These are phyloP conservation scores for Streblospio benedicti DNA, from an alignment of 1,140 invertebrate species.

Conservation along the genomic window DNA sequence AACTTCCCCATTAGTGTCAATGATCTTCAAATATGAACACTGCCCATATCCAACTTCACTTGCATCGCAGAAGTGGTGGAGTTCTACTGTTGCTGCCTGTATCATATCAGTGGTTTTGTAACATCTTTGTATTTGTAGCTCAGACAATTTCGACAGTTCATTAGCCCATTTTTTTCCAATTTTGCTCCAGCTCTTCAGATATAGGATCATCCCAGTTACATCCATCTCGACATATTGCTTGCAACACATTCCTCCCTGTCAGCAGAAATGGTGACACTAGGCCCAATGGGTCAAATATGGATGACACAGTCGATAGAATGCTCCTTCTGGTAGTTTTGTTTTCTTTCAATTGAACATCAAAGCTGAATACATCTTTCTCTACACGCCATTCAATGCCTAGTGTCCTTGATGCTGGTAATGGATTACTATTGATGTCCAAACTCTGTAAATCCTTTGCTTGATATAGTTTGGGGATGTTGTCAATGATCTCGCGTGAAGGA, in stretches of 20 bases:
- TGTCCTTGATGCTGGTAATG: slow-evolving; percentile 5
- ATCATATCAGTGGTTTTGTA: too few species aligned
- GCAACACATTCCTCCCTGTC: slow-evolving; percentile 8
- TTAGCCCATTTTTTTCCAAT: slow-evolving; percentile 18
- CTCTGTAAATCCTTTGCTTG: not conserved
- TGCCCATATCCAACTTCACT: not conserved
- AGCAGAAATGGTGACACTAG: slow-evolving; percentile 10
- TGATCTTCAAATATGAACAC: not conserved
- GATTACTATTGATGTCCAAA: not conserved
- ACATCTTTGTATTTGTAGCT: too few species aligned
- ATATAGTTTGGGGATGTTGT: not conserved
- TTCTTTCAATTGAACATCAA: slow-evolving; percentile 1
- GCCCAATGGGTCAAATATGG: slow-evolving; percentile 26
- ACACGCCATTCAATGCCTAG: slow-evolving; percentile 2
- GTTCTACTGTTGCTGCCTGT: too few species aligned
- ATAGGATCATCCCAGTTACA: slow-evolving; percentile 19
- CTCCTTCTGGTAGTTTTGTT: slow-evolving; percentile 7
- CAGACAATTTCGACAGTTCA: not conserved
- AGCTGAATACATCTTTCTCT: not conserved
- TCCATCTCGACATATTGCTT: slow-evolving; percentile 14
- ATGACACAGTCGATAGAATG: slow-evolving; percentile 4
- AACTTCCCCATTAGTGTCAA: not conserved
- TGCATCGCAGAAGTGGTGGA: not conserved
- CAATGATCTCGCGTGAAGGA: not conserved
- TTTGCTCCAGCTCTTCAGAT: not conserved